Percentiles rank a stretch among this genome's conserved stretches.
phyloP scores from a whole-genome alignment of 2,888 invertebrate genomes.

The Palloptera scutellata region DNA sequence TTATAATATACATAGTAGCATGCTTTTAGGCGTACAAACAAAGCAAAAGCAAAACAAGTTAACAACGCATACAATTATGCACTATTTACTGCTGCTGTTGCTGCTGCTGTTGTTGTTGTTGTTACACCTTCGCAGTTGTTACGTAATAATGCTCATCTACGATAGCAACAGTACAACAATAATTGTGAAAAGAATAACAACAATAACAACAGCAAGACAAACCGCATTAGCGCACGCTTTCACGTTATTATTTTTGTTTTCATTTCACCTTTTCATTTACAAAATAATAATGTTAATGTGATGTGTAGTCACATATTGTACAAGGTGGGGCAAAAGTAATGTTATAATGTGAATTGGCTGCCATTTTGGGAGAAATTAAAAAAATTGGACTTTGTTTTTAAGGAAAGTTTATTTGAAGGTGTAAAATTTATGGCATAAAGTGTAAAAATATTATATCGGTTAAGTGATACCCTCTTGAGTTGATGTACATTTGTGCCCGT shows the following conservation, averaged over 20 bases:
- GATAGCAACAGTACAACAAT: conserved; percentile 55
- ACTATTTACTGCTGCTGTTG: background rate
- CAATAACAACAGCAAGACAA: conserved; percentile 22
- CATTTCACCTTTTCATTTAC: too few species aligned
- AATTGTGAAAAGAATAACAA: conserved; percentile 39
- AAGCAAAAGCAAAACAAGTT: background rate
- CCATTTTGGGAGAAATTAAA: too few species aligned
- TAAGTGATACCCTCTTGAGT: too few species aligned
- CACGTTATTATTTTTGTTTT: background rate
- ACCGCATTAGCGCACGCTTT: conserved; percentile 21
- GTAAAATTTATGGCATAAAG: too few species aligned
- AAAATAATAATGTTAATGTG: too few species aligned
- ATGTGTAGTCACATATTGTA: too few species aligned
- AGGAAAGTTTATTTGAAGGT: too few species aligned
- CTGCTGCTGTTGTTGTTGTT: background rate
- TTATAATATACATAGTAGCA: background rate
- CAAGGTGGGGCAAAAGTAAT: too few species aligned
- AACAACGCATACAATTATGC: background rate
- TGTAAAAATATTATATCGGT: too few species aligned
- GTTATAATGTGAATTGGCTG: too few species aligned
- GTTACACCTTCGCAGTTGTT: conserved; percentile 46
- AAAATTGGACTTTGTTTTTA: too few species aligned
- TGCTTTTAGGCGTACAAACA: background rate
- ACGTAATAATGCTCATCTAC: conserved; percentile 57
- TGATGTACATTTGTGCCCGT: too few species aligned